Evolutionary conservation across 2,113 vertebrate genomes (phyloP).

Genomic region (Marmota monax): DNA sequence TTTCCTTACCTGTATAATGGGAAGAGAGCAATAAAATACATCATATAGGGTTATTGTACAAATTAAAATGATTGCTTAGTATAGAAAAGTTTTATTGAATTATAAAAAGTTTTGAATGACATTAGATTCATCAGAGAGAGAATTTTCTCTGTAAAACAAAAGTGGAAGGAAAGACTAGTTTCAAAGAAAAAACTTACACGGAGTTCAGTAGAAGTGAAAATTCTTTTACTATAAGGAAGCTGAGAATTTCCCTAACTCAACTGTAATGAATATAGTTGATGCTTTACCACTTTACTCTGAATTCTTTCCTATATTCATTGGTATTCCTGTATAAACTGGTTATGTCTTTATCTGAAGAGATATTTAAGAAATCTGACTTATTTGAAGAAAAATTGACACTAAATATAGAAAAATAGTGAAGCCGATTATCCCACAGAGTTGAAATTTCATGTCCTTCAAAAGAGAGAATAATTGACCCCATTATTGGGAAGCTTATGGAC

Average conservation of each 20-base stretch:
- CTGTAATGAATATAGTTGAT: background rate
- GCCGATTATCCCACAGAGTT: background rate
- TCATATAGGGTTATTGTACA: background rate
- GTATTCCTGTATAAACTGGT: background rate
- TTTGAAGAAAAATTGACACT: slow-evolving; percentile 28
- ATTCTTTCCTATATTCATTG: background rate
- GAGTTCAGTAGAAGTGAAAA: background rate
- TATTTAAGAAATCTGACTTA: background rate
- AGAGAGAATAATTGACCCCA: slow-evolving; percentile 11
- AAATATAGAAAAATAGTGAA: slow-evolving; percentile 37
- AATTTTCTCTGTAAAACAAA: background rate
- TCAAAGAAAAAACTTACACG: slow-evolving; percentile 23
- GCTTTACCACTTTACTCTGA: background rate
- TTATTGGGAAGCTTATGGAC: slow-evolving; percentile 7
- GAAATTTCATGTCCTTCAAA: slow-evolving; percentile 41
- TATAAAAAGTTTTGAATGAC: background rate
- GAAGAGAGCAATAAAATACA: background rate
- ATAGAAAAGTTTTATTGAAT: background rate
- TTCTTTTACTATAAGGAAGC: background rate
- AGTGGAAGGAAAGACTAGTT: background rate
- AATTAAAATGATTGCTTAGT: background rate
- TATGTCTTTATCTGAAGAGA: background rate
- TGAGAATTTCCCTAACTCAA: background rate
- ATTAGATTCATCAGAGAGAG: background rate
- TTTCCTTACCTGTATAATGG: background rate